Base-by-base conservation (phyloP, 1,140 invertebrate genomes). In the Frieseomelitta varia region DNA sequence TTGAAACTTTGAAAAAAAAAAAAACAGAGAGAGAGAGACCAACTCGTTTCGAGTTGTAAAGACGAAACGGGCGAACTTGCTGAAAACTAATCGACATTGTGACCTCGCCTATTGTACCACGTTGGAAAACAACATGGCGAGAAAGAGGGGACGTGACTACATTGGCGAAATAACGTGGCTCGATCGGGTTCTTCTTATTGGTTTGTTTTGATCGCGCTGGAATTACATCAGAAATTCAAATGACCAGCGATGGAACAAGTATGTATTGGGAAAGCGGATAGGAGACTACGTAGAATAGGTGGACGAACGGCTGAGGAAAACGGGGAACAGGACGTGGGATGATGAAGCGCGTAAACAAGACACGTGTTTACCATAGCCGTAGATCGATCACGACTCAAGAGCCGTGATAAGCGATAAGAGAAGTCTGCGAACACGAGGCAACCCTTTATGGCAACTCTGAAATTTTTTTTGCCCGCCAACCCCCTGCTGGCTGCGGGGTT, bases 321-420 rank as follows among this genome's bases (percentile, higher is more conserved):
- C 34, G 34, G 63, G 34, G 53, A 30, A 19, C 30, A 27, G 15
- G 19, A 67, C 14, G n/a, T 4, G 58, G 56, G 30, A 74, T 61
- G 76, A 83, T 34, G 39, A 77, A 73, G 68, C 78, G 68, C 79
- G 88, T 77, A 86, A 88, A 89, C 87, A 89, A 86, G 73, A 81
- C 85, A 81, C 65, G 80, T 88, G 87, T 89, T 89, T 88, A 79
- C 73, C 67, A 67, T 67, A 68, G 61, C 63, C 55, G 24, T 11
- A 51, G 79, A 89, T 88, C 87, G 78, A 89, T 88, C 87, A 8
- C 39, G 81, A 69, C 61, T 74, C 77, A n/a, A 84, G 87, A 81
- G 53, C 56, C 79, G 47, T 55, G 88, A 89, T 86, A 88, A 88
- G 76, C 71, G 85, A 84, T 88, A 86, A 86, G 84, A 56, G 19